These are phyloP conservation scores for Eretmocerus hayati DNA, from an alignment of 2,888 invertebrate genomes.

Conservation along the genomic window DNA sequence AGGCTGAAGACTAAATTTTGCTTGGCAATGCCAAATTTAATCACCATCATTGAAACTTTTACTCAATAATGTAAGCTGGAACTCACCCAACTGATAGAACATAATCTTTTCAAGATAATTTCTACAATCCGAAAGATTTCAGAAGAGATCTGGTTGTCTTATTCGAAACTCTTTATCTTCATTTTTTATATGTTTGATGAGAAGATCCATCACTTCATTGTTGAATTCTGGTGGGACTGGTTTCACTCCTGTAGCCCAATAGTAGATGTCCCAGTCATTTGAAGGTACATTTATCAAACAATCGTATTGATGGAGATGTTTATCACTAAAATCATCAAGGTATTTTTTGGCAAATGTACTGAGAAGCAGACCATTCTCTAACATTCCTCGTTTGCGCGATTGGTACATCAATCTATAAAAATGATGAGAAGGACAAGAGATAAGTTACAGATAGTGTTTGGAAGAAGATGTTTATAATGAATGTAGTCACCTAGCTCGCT, in stretches of 20 bases:
- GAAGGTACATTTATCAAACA: constrained; percentile 81
- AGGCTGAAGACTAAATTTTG: too few relatives aligned
- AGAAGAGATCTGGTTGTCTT: constrained; percentile 62
- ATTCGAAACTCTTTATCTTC: constrained; percentile 60
- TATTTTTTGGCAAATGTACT: constrained; percentile 86
- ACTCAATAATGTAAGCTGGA: too few relatives aligned
- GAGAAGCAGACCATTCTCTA: constrained; percentile 85
- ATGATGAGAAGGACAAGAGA: background rate
- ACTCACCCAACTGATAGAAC: too few relatives aligned
- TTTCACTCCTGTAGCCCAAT: constrained; percentile 82
- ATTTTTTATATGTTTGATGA: constrained; percentile 78
- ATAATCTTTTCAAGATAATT: too few relatives aligned
- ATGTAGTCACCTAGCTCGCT: constrained; percentile 34
- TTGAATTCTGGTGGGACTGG: constrained; percentile 79
- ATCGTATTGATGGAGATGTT: constrained; percentile 76
- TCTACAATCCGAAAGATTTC: background rate
- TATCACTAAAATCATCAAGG: constrained; percentile 61
- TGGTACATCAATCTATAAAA: constrained; percentile 73
- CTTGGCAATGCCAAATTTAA: too few relatives aligned
- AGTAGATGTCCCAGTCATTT: constrained; percentile 95
- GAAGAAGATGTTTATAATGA: background rate
- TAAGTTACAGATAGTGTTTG: background rate
- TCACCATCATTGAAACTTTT: too few relatives aligned
- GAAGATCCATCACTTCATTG: constrained; percentile 74
- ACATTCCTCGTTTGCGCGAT: constrained; percentile 91